Percentiles rank a stretch among this genome's conserved stretches.
phyloP scores from a whole-genome alignment of 2,888 invertebrate genomes.

The Cephus rjabovi region DNA sequence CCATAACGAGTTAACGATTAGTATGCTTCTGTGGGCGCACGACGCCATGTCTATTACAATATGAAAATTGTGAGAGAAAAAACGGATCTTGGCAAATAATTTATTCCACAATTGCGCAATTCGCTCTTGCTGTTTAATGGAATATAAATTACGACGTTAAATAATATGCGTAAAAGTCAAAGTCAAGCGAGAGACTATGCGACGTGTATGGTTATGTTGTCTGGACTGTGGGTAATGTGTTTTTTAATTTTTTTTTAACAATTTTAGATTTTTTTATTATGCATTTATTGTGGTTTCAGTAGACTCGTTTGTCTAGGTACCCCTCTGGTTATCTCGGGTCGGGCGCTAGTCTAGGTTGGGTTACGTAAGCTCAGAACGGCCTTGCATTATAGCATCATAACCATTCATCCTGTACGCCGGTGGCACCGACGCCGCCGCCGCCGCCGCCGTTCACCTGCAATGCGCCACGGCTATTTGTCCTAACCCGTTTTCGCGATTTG shows the following conservation, averaged over 20 bases:
- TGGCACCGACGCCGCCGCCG: background rate
- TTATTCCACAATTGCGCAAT: too few relatives aligned
- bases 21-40: too few relatives aligned
- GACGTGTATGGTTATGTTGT: background rate
- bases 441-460: slow-evolving; percentile 52
- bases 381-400: slow-evolving; percentile 63
- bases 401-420: slow-evolving; percentile 59
- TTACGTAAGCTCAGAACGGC: slow-evolving; percentile 57
- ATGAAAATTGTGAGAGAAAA: too few relatives aligned
- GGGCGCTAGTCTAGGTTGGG: slow-evolving; percentile 34
- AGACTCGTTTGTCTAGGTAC: background rate
- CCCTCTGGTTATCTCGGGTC: background rate
- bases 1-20: too few relatives aligned
- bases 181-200: background rate
- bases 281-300: background rate
- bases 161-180: background rate
- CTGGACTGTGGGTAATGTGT: background rate
- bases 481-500: slow-evolving; percentile 28
- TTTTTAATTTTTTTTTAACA: background rate
- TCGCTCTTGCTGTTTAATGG: too few relatives aligned
- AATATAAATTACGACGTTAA: too few relatives aligned
- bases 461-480: slow-evolving; percentile 53
- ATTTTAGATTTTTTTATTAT: background rate
- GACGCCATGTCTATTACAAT: too few relatives aligned
- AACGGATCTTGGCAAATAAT: too few relatives aligned